Base-by-base conservation (phyloP, 1,140 invertebrate genomes). In the Tachypleus tridentatus region DNA sequence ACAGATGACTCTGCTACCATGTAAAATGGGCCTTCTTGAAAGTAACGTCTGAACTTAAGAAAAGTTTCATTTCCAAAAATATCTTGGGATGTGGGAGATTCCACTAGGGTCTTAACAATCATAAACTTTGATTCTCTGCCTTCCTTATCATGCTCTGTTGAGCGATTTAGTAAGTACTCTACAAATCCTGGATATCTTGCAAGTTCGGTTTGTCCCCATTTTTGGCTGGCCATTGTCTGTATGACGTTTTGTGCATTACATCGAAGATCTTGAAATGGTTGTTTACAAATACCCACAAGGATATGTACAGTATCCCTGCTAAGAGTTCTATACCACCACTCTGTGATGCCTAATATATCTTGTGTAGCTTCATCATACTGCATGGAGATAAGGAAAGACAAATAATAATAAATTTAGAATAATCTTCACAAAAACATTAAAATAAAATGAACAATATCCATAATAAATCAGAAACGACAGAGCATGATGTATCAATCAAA, bases 131-230 rank as follows among this genome's bases (percentile, higher is more conserved):
- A 63, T 47, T 78, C 75, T 62, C 77, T 77, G 29, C 73, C 74
- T 64, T 75, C 73, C 65, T 76, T 77, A 4, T 69, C 68, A 4
- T 66, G 67, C 65, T 78, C 77, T 47, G 77, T 76, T 48, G 70
- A 67, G 49, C 77, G 69, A 66, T 79, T 70, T 11, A 79, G 65
- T 6, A 78, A 67, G 64, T 74, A 78, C 67, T 79, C 77, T 5
- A 70, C 68, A 56, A 79, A 76, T 3, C 76, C 76, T 49, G 76
- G 73, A 52, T 73, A 62, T 54, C 70, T 61, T 61, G 72, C 73
- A 67, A 78, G 73, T 11, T 72, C 10, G 54, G 67, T 67, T 65
- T 77, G 76, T 10, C 74, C 76, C 77, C 77, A 79, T 4, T 71
- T 68, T 49, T 72, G 69, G 4, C 58, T 54, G 4, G 76, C 76